These are phyloP conservation scores for Rhynchopsitta pachyrhyncha DNA, from an alignment of 2,113 vertebrate genomes.

Conservation along the genomic window DNA sequence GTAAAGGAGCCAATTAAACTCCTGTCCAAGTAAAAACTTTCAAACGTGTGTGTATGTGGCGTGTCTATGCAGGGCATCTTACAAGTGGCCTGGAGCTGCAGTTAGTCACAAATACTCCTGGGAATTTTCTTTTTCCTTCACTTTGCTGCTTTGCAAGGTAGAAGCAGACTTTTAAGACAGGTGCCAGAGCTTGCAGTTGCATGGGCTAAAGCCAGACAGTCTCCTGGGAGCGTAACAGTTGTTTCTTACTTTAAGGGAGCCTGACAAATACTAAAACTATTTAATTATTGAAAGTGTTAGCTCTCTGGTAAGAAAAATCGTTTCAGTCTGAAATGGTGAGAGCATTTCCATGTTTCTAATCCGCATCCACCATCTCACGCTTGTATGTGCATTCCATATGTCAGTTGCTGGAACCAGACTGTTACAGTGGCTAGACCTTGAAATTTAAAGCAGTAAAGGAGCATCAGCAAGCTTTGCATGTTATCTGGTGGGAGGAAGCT, in stretches of 20 bases:
- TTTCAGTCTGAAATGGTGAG: neutral
- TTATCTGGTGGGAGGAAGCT: neutral
- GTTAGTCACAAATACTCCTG: neutral
- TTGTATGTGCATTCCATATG: fast-evolving
- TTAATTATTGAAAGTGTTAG: neutral
- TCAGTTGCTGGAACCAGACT: neutral
- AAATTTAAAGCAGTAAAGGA: neutral
- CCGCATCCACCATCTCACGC: neutral
- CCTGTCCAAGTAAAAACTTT: neutral
- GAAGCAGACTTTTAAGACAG: neutral
- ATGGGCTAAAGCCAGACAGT: neutral
- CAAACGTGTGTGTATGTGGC: neutral
- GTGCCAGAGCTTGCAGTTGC: neutral
- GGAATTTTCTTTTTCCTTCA: neutral
- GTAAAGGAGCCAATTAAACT: neutral
- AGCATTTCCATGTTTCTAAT: neutral
- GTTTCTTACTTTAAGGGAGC: neutral
- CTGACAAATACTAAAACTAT: neutral
- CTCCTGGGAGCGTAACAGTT: neutral
- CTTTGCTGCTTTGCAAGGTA: neutral
- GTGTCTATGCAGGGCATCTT: neutral
- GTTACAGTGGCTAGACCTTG: neutral
- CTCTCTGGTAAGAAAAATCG: neutral
- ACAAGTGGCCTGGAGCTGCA: neutral
- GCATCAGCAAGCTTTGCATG: neutral